Conservation (phyloP, 2,888 invertebrate genomes). For the Molorchus minor region DNA sequence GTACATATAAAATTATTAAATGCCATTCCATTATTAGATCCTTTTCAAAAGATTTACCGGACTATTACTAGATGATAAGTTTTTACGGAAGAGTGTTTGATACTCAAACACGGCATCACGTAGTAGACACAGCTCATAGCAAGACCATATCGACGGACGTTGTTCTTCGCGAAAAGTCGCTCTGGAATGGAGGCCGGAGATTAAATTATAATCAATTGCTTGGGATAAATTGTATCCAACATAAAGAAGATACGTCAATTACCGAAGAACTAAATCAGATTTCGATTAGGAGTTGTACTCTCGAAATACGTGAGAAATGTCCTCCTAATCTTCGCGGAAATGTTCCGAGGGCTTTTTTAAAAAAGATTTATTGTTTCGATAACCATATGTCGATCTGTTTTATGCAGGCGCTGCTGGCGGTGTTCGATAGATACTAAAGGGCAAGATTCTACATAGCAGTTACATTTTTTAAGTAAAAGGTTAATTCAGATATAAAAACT, state of each 20-base stretch:
- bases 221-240: slow-evolving; percentile 50
- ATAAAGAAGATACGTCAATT: slow-evolving; percentile 57
- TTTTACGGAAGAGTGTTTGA: slow-evolving; percentile 43
- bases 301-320: slow-evolving; percentile 52
- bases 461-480: too few species aligned
- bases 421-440: too few species aligned
- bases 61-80: too few species aligned
- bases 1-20: too few species aligned
- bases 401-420: background rate
- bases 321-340: slow-evolving; percentile 45
- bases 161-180: slow-evolving; percentile 34
- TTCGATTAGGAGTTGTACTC: slow-evolving; percentile 48
- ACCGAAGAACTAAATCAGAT: slow-evolving; percentile 54
- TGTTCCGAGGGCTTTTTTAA: slow-evolving; percentile 30
- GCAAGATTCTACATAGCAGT: too few species aligned
- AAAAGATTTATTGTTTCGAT: slow-evolving; percentile 31
- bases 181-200: slow-evolving; percentile 32
- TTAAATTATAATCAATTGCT: slow-evolving; percentile 55
- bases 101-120: slow-evolving; percentile 49
- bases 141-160: slow-evolving; percentile 35
- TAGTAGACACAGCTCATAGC: slow-evolving; percentile 4
- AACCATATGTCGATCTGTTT: slow-evolving; percentile 2
- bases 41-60: too few species aligned
- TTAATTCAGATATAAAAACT: too few species aligned
- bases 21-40: too few species aligned